These are phyloP conservation scores for Solenopsis fugax DNA, from an alignment of 1,140 invertebrate species.

Conservation along the genomic window DNA sequence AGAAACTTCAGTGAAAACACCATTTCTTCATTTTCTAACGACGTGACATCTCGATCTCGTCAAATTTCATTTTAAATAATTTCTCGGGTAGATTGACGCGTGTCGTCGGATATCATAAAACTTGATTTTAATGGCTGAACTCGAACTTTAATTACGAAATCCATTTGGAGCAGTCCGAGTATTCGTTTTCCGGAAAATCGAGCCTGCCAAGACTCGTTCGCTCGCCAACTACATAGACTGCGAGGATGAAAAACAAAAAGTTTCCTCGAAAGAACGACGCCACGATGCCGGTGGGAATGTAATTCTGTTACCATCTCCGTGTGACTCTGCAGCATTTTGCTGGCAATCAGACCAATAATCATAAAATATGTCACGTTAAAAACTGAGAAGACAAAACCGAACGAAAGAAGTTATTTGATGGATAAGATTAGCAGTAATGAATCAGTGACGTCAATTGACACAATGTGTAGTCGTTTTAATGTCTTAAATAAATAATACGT, in stretches of 20 bases:
- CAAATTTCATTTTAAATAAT: constrained; percentile 33
- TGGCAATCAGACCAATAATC: neutral
- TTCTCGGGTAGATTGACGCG: neutral
- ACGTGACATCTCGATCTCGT: constrained; percentile 6
- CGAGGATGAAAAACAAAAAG: constrained; percentile 46
- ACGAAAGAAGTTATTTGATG: neutral
- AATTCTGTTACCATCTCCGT: constrained; percentile 21
- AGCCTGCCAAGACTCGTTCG: constrained; percentile 43
- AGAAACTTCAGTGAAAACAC: neutral
- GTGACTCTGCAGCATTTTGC: constrained; percentile 21
- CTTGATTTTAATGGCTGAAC: constrained; percentile 40
- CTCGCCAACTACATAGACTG: constrained; percentile 1
- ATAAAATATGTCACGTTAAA: neutral
- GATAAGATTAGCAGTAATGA: neutral
- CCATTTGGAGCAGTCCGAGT: neutral
- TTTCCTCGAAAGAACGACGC: constrained; percentile 33
- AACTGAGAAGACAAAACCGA: neutral
- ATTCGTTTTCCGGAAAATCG: constrained; percentile 39
- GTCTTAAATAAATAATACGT: constrained; percentile 23
- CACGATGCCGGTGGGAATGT: constrained; percentile 4
- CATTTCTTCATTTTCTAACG: neutral
- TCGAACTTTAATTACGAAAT: constrained; percentile 50
- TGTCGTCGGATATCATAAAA: constrained; percentile 27
- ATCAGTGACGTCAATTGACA: neutral
- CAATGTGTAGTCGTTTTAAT: neutral